Base-by-base conservation (phyloP, 30 jellyfish, hydroid and myxozoan genomes). In the Rhopilema esculentum region DNA sequence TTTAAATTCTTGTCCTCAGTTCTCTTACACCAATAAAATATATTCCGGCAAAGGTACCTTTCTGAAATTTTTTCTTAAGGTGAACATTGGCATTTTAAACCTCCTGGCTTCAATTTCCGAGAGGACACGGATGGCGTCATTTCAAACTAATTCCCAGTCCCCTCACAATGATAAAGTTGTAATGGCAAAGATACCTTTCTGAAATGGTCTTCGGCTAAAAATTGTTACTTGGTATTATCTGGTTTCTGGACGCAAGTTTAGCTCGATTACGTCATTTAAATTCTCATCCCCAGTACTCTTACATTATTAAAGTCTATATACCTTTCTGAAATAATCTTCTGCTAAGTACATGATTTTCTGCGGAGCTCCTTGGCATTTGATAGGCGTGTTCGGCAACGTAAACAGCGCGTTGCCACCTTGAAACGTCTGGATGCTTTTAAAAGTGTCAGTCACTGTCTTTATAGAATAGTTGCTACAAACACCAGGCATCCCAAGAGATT, bases 361-460 rank as follows among this genome's bases (percentile, higher is more conserved):
- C 4, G 99, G 99, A 12, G 99, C 99, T 9, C 99, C 99, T 19
- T 83, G 92, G 90, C 99, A 95, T 77, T 95, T 95, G 79, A 95
- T 87, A 7, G 99, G 99, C 16, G 97, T 57, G 30, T 87, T 97
- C 32, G 99, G 99, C 51, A 95, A 68, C 9, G 99, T 95, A 69
- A 95, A 95, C 32, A 95, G 72, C 2, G 99, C 99, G 62, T 95
- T 83, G 16, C 99, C 99, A 32, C 96, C 98, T 75, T 91, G 77
- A 82, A 90, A 90, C 67, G 87, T 90, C 73, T 90, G 96, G n/a
- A 95, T 66, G 21, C 90, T 81, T 51, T 87, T 90, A 93, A 26
- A 86, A 8, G 99, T 95, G 70, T 89, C 91, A 62, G 67, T 48
- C 0, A 91, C 99, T 16, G 99, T 95, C 33, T 87, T 26, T 6